These are phyloP conservation scores for Drosophila teissieri DNA, from an alignment of 1,140 invertebrate species.

Conservation along the genomic window DNA sequence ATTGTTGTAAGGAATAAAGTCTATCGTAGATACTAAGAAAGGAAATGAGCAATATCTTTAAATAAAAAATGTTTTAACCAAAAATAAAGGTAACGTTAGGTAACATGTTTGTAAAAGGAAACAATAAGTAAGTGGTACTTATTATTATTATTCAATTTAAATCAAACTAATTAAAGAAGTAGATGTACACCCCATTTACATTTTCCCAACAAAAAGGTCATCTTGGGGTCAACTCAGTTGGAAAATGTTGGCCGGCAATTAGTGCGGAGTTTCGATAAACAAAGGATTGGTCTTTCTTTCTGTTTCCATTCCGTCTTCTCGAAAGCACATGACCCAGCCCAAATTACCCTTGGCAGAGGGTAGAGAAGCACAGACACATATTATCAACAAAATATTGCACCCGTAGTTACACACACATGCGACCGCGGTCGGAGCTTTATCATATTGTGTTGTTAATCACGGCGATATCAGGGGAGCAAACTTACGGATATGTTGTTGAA, in stretches of 20 bases:
- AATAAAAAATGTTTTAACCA: no score
- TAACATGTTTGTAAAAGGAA: no score
- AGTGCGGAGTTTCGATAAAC: conserved; percentile 5
- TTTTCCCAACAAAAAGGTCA: background rate
- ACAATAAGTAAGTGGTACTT: no score
- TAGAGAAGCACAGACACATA: conserved; percentile 17
- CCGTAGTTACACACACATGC: conserved; percentile 4
- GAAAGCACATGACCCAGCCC: conserved; percentile 17
- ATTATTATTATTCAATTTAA: no score
- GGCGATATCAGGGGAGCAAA: conserved; percentile 28
- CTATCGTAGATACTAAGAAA: no score
- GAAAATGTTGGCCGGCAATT: background rate
- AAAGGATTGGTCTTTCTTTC: conserved; percentile 1
- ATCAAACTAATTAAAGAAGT: background rate
- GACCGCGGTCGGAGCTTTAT: conserved; percentile 32
- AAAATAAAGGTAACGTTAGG: no score
- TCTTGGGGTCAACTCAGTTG: background rate
- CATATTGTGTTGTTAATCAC: conserved; percentile 53
- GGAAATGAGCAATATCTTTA: no score
- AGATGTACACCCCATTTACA: background rate
- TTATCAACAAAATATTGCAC: conserved; percentile 22
- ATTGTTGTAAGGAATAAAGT: no score
- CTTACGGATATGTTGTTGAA: conserved; percentile 96
- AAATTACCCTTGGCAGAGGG: conserved; percentile 24
- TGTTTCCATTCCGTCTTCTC: background rate